phyloP scores from a whole-genome alignment of 2,888 invertebrate species.

The Parasteatoda lunata region DNA sequence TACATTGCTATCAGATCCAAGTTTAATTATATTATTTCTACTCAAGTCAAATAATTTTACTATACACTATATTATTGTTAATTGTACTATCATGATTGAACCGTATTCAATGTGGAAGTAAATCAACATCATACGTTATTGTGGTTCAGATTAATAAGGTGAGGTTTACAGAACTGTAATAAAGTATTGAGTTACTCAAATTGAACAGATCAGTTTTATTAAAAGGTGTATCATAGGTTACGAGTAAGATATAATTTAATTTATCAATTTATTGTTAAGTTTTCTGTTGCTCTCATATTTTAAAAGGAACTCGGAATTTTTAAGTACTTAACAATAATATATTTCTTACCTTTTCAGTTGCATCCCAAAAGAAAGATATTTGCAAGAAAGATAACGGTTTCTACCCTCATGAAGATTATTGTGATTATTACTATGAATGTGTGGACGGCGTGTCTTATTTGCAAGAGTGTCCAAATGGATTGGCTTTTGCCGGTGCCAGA shows the following conservation, averaged over 20 bases:
- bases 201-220: background rate
- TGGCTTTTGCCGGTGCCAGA: constrained; percentile 91
- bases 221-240: background rate
- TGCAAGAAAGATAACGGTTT: constrained; percentile 66
- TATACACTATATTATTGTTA: too few species aligned
- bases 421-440: constrained; percentile 90
- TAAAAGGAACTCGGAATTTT: background rate
- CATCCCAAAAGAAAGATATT: constrained; percentile 29
- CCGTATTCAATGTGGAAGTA: too few species aligned
- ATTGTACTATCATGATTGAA: too few species aligned
- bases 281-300: background rate
- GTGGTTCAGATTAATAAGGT: background rate
- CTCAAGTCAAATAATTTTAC: too few species aligned
- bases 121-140: too few species aligned
- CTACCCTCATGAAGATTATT: constrained; percentile 77
- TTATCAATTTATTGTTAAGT: background rate
- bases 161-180: background rate
- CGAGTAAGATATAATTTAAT: background rate
- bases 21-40: too few species aligned
- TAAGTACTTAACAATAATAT: background rate
- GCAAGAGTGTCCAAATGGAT: constrained; percentile 91
- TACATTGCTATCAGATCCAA: too few species aligned
- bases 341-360: constrained; percentile 20
- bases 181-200: background rate
- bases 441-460: constrained; percentile 85